Percentiles rank a stretch among this genome's conserved stretches.
phyloP scores from a whole-genome alignment of 2,113 vertebrate genomes.

The Nothobranchius furzeri region DNA sequence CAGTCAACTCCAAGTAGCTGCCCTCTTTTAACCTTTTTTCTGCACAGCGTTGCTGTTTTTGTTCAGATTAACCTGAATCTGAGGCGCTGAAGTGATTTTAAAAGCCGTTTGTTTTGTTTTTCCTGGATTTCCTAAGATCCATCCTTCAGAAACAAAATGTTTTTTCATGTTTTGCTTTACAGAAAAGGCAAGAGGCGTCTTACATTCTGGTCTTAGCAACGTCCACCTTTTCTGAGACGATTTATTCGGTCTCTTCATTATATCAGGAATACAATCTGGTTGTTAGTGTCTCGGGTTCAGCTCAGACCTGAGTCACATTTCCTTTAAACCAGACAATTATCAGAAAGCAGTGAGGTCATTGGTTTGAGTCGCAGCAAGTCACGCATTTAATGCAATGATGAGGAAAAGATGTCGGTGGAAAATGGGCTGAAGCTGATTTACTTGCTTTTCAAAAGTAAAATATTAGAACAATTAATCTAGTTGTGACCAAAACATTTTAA shows the following conservation, averaged over 20 bases:
- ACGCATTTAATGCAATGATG: constrained; percentile 17
- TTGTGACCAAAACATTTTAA: constrained; percentile 37
- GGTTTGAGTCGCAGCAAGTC: constrained; percentile 42
- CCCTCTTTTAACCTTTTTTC: constrained; percentile 17
- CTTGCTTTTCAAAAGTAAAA: constrained; percentile 28
- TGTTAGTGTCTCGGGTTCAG: constrained; percentile 25
- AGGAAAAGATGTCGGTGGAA: neutral
- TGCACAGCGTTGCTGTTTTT: neutral
- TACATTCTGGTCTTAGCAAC: constrained; percentile 34
- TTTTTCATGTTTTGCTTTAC: constrained; percentile 24
- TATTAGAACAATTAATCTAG: constrained; percentile 24
- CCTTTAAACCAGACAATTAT: constrained; percentile 36
- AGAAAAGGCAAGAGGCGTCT: constrained; percentile 32
- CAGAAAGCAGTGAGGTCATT: constrained; percentile 53
- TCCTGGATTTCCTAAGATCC: constrained; percentile 23
- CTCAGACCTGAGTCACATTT: constrained; percentile 20
- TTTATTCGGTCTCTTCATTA: constrained; percentile 19
- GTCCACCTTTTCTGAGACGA: constrained; percentile 14
- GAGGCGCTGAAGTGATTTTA: constrained; percentile 34
- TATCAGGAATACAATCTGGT: constrained; percentile 33
- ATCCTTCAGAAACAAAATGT: constrained; percentile 2
- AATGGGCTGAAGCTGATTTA: constrained; percentile 1
- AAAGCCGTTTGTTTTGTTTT: constrained; percentile 27
- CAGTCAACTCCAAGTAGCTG: constrained; percentile 49
- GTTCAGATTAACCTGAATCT: constrained; percentile 6